Evolutionary conservation across 1,140 invertebrate species (phyloP).

Genomic region (Sarcophaga peregrina): DNA sequence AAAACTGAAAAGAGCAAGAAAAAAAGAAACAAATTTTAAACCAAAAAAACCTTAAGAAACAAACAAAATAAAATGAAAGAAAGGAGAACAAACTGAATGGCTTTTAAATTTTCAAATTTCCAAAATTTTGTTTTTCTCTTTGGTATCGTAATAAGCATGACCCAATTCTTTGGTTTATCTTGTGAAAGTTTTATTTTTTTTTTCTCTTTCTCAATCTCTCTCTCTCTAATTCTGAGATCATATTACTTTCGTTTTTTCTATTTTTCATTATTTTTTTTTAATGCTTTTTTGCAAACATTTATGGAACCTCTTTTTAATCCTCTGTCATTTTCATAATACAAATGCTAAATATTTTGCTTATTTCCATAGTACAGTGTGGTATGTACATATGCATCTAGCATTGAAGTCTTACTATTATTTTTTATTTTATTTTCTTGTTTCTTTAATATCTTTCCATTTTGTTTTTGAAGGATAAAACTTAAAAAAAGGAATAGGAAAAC

Average conservation of each 20-base stretch:
- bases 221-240: no score
- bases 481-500: not conserved
- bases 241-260: no score
- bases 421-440: no score
- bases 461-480: not conserved
- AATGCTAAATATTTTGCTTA: not conserved
- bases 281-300: not conserved
- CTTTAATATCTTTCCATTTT: no score
- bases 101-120: no score
- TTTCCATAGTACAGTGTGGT: not conserved
- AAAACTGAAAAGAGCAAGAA: not conserved
- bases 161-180: no score
- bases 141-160: no score
- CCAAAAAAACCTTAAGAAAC: not conserved
- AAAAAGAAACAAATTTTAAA: not conserved
- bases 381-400: no score
- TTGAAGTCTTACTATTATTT: no score
- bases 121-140: no score
- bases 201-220: no score
- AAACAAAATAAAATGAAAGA: not conserved
- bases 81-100: not conserved
- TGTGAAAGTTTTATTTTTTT: no score
- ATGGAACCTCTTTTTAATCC: not conserved
- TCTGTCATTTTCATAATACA: slow-evolving; percentile 2
- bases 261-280: not conserved